Evolutionary conservation across 2,113 vertebrate genomes (phyloP), one percentile per base, ranked within the genome.

Genomic region (Poeciliopsis prolifica): DNA sequence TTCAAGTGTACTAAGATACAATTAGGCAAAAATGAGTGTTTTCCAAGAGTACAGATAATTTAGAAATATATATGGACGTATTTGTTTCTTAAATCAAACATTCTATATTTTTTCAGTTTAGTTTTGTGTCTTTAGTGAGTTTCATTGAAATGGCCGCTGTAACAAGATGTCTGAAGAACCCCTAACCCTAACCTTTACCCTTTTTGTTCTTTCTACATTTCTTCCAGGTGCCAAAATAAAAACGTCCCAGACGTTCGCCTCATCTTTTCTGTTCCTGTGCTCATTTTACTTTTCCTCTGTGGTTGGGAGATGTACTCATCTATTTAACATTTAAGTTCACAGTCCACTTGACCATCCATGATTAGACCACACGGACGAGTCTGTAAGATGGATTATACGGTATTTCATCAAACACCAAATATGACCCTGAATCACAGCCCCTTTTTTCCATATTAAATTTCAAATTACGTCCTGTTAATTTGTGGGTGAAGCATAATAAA

Each of bases 401-500:
- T 74, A 77, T 88, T 89, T 79, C 79, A 89, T 89, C 83, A 84
- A 79, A 78, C 79, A 70, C 72, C 79, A 26, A 86, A 84, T 76
- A 78, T 85, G 87, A 88, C 89, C 89, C 87, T 82, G 89, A 80
- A 82, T 83, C 84, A 83, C 81, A 66, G 63, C 77, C 77, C 83
- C 51, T 54, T 66, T 79, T 86, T 84, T 81, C 74, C 80, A 88
- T 90, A 90, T 88, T 89, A 83, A 85, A 88, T 85, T 86, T 81
- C 80, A 90, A 89, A 91, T 89, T 87, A 91, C 87, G 86, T 91
- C 83, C 86, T 82, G 76, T 74, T 89, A 89, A 87, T 91, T 90
- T 89, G 88, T 86, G 77, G 80, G 87, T 15, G 86, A 78, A 88
- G 88, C 89, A 91, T 83, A 89, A 90, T 89, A 91, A 92, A 91